Conservation (phyloP, 2,113 vertebrate genomes). For the Nothocercus julius region DNA sequence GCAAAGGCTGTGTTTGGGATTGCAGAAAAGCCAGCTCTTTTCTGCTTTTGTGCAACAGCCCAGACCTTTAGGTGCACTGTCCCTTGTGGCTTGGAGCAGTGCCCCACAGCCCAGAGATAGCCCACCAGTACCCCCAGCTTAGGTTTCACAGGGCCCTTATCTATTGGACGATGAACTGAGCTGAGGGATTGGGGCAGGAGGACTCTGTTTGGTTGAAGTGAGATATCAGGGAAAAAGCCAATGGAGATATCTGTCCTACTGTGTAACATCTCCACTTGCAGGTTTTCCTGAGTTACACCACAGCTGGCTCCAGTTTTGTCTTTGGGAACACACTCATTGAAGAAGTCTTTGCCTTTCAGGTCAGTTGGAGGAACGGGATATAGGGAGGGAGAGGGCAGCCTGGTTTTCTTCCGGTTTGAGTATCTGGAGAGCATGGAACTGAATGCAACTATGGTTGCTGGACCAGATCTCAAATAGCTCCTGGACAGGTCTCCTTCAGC, state of each 20-base stretch:
- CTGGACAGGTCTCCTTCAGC: neutral
- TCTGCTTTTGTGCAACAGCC: neutral
- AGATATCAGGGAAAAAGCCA: neutral
- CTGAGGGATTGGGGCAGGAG: neutral
- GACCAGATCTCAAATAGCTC: neutral
- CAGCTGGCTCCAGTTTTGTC: conserved; percentile 87
- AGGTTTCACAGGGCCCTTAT: neutral
- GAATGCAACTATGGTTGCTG: neutral
- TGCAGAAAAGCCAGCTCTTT: neutral
- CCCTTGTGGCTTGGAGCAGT: neutral
- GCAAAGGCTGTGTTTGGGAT: neutral
- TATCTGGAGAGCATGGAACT: neutral
- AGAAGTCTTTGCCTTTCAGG: conserved; percentile 92
- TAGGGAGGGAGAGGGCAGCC: neutral
- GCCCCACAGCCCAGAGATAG: neutral
- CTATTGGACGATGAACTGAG: neutral
- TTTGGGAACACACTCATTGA: conserved; percentile 83
- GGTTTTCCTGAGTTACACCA: conserved; percentile 90
- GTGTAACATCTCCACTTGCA: conserved; percentile 49
- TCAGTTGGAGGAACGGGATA: conserved; percentile 62
- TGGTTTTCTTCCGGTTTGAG: neutral
- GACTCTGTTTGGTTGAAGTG: neutral
- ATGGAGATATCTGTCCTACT: neutral
- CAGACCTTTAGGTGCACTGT: fast-evolving
- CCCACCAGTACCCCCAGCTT: neutral